Evolutionary conservation across 2,113 vertebrate genomes (phyloP), one percentile per base, ranked within the genome.

Genomic region (Hyla sarda): DNA sequence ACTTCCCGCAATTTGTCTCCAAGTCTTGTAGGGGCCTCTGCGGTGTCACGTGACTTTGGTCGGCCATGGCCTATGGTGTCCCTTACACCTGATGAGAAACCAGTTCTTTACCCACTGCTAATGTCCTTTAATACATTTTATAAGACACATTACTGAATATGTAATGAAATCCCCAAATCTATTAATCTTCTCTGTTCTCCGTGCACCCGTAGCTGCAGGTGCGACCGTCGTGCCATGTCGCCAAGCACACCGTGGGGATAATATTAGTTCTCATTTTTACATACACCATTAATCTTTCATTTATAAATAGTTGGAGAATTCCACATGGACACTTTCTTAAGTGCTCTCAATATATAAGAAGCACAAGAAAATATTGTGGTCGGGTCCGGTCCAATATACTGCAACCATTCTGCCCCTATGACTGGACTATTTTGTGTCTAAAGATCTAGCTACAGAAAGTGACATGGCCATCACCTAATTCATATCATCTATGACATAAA

Each of bases 251-350:
- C 14, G 9, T 23, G 2, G 77, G 75, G 48, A 32, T 1, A 62
- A 41, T 37, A 41, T 45, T 13, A 7, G 9, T 5, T 37, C 50
- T 56, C 11, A 60, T 45, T 60, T 54, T 16, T 45, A 41, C 23
- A 45, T 45, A 10, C 9, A 45, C 21, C 77, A 80, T 80, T 80
- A 41, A 80, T 80, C 77, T 60, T 80, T 62, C 34, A 41, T 25
- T 45, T 80, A 80, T 41, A 80, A 80, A 80, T 80, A 80, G 77
- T n/a, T 62, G 54, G 14, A n/a, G 56, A 41, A 62, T 45, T 80
- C 23, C 77, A 62, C 19, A 37, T 25, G 56, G 77, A 37, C 30
- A 41, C 8, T 37, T 67, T 67, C 16, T 30, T 17, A 67, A 67
- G 62, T 32, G 62, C 14, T 4, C 19, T 41, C 17, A 34, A 69